Percentiles rank a stretch among this genome's conserved stretches.
Conservation (phyloP, 2,113 vertebrate species). For the Chamaea fasciata region DNA sequence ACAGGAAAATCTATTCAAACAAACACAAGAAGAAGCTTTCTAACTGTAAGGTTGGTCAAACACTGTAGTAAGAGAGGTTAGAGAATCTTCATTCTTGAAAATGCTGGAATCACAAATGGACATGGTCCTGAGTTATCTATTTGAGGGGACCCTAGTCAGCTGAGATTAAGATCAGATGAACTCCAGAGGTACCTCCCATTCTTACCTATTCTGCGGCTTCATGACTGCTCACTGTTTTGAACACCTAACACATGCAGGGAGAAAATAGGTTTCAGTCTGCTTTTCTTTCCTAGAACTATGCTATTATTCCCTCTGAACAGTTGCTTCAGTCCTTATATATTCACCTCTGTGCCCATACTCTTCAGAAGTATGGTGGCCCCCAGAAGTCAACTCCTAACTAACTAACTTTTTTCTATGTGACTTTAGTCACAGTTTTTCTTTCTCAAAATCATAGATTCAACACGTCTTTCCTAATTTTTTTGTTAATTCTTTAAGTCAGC, state of each 20-base stretch:
- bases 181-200: rapidly evolving
- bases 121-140: not conserved
- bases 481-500: not conserved
- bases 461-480: not conserved
- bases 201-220: not conserved
- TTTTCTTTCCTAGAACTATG: not conserved
- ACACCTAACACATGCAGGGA: not conserved
- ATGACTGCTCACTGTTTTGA: not conserved
- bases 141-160: not conserved
- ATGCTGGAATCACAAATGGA: not conserved
- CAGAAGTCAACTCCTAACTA: not conserved
- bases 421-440: not conserved
- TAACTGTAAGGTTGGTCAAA: not conserved
- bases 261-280: not conserved
- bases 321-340: not conserved
- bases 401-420: not conserved
- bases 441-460: not conserved
- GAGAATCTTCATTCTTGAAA: not conserved
- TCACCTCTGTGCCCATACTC: not conserved
- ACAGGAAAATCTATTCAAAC: not conserved
- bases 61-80: not conserved
- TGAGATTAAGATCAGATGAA: rapidly evolving
- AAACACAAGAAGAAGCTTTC: not conserved
- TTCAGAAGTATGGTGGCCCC: not conserved
- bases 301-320: not conserved